Evolutionary conservation across 1,140 invertebrate species (phyloP).

Genomic region (Conopomorpha cramerella): DNA sequence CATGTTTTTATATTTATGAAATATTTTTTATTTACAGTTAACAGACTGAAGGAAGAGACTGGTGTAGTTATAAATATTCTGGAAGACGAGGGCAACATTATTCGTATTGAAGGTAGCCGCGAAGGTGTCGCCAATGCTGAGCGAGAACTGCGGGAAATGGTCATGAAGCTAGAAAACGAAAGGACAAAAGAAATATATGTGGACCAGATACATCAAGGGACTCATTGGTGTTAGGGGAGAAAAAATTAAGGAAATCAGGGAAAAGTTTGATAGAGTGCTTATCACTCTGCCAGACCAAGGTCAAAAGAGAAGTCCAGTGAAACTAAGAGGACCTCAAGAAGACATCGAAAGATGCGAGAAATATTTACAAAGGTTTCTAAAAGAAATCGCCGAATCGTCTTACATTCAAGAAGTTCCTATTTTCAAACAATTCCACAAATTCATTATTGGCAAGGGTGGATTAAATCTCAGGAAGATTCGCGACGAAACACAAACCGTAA

Average conservation of each 20-base stretch:
- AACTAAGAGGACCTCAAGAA: conserved; percentile 91
- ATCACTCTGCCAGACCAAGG: conserved; percentile 89
- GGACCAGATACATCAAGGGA: conserved; percentile 90
- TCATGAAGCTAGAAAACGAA: conserved; percentile 93
- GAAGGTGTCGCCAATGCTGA: conserved; percentile 85
- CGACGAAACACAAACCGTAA: conserved; percentile 94
- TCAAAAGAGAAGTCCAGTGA: conserved; percentile 91
- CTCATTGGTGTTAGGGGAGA: conserved; percentile 95
- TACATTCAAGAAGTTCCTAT: conserved; percentile 90
- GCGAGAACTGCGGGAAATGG: conserved; percentile 79
- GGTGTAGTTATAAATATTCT: conserved; percentile 90
- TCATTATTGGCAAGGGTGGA: conserved; percentile 94
- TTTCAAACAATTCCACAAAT: conserved; percentile 97
- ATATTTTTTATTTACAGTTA: conserved; percentile 57
- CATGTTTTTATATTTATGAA: neutral
- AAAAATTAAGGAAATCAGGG: conserved; percentile 90
- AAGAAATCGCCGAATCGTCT: conserved; percentile 89
- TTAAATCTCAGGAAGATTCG: conserved; percentile 92
- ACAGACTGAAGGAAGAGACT: conserved; percentile 89
- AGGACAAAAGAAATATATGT: conserved; percentile 93
- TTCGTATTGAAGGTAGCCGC: conserved; percentile 91
- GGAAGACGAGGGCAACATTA: conserved; percentile 81
- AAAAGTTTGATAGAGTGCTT: conserved; percentile 90
- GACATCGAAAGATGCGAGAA: conserved; percentile 95
- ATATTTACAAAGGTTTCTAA: conserved; percentile 82